These are phyloP conservation scores for Halictus ligatus DNA, from an alignment of 2,888 invertebrate genomes.

Conservation along the genomic window DNA sequence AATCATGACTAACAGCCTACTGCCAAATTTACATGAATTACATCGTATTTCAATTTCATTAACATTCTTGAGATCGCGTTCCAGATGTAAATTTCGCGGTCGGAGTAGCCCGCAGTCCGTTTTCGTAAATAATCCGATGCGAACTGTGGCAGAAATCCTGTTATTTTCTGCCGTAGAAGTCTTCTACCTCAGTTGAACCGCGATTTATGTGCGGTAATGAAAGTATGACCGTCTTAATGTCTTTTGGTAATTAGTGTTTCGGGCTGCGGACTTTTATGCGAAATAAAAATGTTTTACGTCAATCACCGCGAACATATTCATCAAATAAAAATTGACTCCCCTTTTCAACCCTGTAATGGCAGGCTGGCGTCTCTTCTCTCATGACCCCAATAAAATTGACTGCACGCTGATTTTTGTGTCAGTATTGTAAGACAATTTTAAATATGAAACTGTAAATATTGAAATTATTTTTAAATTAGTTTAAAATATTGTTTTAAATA, in stretches of 20 bases:
- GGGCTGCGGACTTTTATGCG: background rate
- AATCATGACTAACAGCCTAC: background rate
- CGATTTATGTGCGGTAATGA: background rate
- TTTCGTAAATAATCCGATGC: background rate
- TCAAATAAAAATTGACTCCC: background rate
- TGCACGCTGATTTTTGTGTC: no score
- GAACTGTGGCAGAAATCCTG: background rate
- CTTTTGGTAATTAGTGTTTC: background rate
- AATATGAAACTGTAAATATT: no score
- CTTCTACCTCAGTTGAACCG: background rate
- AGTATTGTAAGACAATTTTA: no score
- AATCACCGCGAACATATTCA: background rate
- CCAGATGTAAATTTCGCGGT: background rate
- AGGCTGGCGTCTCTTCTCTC: background rate
- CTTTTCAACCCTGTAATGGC: background rate
- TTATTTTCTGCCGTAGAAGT: background rate
- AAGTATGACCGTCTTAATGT: background rate
- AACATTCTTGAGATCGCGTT: background rate
- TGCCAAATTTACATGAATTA: slow-evolving; percentile 3
- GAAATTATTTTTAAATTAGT: no score
- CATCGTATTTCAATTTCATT: slow-evolving; percentile 9
- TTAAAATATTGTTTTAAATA: no score
- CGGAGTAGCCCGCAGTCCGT: background rate
- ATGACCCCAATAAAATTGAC: background rate
- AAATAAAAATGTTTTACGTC: background rate